Percentiles rank a stretch among this genome's conserved stretches.
phyloP scores from a whole-genome alignment of 2,888 invertebrate genomes.

The Lasioglossum morio region DNA sequence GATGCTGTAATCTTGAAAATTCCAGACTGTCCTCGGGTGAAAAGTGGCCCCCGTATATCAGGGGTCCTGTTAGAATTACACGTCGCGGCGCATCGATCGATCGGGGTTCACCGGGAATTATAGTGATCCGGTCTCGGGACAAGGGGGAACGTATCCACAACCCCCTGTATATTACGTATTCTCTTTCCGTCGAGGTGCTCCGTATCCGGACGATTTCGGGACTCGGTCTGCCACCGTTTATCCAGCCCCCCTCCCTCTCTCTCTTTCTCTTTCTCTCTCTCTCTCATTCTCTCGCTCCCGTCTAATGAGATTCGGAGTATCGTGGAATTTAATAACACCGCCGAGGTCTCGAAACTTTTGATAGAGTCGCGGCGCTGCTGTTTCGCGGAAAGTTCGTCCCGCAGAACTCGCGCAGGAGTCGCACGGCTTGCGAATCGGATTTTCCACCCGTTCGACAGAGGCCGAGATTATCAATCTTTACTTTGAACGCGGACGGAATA shows the following conservation, averaged over 20 bases:
- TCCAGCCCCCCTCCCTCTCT: background rate
- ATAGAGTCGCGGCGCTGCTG: background rate
- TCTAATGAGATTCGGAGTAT: background rate
- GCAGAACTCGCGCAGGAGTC: background rate
- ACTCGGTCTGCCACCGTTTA: background rate
- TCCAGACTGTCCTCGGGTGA: constrained; percentile 23
- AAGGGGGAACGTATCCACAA: background rate
- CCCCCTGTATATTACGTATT: constrained; percentile 41
- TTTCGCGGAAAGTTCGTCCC: background rate
- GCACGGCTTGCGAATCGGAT: background rate
- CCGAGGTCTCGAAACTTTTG: background rate
- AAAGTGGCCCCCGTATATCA: constrained; percentile 36
- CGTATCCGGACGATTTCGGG: background rate
- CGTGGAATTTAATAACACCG: background rate
- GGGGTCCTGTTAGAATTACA: constrained; percentile 40
- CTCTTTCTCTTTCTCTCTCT: background rate
- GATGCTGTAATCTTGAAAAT: constrained; percentile 45
- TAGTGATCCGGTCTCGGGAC: constrained; percentile 16
- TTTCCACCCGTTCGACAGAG: background rate
- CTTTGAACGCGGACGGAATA: background rate
- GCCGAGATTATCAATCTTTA: background rate
- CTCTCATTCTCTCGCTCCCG: background rate
- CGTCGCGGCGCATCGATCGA: constrained; percentile 30
- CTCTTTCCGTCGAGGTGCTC: constrained; percentile 35
- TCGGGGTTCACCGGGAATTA: constrained; percentile 38